Evolutionary conservation across 2,888 invertebrate species (phyloP).

Genomic region (Cerastis rubricosa): DNA sequence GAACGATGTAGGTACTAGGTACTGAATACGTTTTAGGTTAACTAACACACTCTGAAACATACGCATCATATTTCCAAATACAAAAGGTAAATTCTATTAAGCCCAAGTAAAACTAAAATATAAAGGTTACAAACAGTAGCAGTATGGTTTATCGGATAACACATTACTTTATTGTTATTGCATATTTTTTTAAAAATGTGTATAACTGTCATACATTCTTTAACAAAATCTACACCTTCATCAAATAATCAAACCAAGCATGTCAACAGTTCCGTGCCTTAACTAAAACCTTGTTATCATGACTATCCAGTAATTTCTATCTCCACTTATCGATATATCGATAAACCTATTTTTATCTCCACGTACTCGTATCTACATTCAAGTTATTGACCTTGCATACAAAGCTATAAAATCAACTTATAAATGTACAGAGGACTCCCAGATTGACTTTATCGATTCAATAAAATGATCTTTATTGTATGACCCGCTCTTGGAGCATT

Average conservation of each 20-base stretch:
- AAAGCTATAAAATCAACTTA: slow-evolving; percentile 43
- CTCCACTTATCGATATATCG: slow-evolving; percentile 38
- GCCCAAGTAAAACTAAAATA: background rate
- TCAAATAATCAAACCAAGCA: background rate
- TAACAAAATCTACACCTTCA: slow-evolving; percentile 10
- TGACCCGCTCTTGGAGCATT: slow-evolving; percentile 2
- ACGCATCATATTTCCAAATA: background rate
- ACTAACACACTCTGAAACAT: background rate
- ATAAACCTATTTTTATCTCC: slow-evolving; percentile 53
- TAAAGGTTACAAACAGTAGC: background rate
- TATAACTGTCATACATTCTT: background rate
- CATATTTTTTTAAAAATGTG: too few species aligned
- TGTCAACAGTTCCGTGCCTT: slow-evolving; percentile 39
- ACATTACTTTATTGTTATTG: too few species aligned
- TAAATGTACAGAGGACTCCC: slow-evolving; percentile 42
- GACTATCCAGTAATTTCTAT: slow-evolving; percentile 49
- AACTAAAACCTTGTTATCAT: slow-evolving; percentile 47
- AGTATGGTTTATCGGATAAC: background rate
- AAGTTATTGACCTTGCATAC: slow-evolving; percentile 63
- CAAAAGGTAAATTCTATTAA: background rate
- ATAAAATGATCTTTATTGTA: slow-evolving; percentile 24
- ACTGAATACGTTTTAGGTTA: too few species aligned
- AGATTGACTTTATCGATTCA: slow-evolving; percentile 26
- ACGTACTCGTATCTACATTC: slow-evolving; percentile 57
- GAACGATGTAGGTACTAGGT: too few species aligned